Evolutionary conservation across 1,140 invertebrate species (phyloP).

Genomic region (Brachionus rotundiformis): DNA sequence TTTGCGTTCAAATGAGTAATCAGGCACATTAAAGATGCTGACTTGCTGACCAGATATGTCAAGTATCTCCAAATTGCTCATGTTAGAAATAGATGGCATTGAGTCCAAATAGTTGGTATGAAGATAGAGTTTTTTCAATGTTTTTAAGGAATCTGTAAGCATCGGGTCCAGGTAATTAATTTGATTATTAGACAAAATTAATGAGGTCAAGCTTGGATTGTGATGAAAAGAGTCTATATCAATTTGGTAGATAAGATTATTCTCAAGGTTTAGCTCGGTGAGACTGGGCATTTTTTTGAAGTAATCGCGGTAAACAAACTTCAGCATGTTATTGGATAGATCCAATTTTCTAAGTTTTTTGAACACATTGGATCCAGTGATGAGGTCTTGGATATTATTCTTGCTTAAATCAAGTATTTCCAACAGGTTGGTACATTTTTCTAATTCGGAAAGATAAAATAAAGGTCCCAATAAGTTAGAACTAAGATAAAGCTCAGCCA

Average conservation of each 20-base stretch:
- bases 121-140: neutral
- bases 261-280: neutral
- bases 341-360: neutral
- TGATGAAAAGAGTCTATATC: neutral
- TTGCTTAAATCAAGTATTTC: neutral
- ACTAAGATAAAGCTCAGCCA: neutral
- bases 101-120: neutral
- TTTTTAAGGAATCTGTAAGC: neutral
- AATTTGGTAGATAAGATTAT: constrained; percentile 37
- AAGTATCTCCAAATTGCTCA: neutral
- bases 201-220: neutral
- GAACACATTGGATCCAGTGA: neutral
- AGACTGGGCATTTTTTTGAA: constrained; percentile 24
- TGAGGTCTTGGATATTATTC: neutral
- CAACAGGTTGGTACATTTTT: neutral
- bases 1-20: constrained; percentile 1
- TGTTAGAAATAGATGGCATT: neutral
- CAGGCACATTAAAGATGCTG: neutral
- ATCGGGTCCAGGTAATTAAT: constrained; percentile 5
- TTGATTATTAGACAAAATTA: neutral
- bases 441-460: neutral
- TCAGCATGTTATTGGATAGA: neutral
- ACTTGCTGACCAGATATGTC: neutral
- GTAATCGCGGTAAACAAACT: constrained; percentile 1
- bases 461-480: neutral